These are phyloP conservation scores for Phania funesta DNA, from an alignment of 2,888 invertebrate genomes.

Conservation along the genomic window DNA sequence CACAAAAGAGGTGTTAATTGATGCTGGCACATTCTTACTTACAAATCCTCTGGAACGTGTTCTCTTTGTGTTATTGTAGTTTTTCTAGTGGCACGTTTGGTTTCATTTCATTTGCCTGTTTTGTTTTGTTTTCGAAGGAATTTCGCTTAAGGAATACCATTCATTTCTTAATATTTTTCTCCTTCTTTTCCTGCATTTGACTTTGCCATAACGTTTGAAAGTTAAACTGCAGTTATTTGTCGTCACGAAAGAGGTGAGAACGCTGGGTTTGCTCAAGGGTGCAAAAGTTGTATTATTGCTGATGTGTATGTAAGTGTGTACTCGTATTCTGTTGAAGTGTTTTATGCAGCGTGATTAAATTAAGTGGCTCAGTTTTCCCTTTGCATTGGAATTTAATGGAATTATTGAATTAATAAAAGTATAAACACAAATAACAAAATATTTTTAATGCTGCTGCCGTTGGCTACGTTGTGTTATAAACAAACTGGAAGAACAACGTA, in stretches of 20 bases:
- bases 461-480: too few relatives aligned
- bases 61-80: slow-evolving; percentile 23
- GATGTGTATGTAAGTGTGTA: too few relatives aligned
- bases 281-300: slow-evolving; percentile 19
- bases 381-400: slow-evolving; percentile 35
- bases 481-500: too few relatives aligned
- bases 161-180: slow-evolving; percentile 3
- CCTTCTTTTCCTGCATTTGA: background rate
- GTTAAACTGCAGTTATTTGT: slow-evolving; percentile 33
- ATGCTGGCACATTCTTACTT: too few relatives aligned
- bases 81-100: slow-evolving; percentile 46
- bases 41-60: slow-evolving; percentile 42
- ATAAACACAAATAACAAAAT: slow-evolving; percentile 25
- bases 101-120: slow-evolving; percentile 42
- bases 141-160: slow-evolving; percentile 34
- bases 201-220: slow-evolving; percentile 29
- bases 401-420: slow-evolving; percentile 52
- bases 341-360: slow-evolving; percentile 38
- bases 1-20: slow-evolving; percentile 67
- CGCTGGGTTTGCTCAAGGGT: background rate
- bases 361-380: slow-evolving; percentile 26
- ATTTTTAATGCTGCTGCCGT: too few relatives aligned
- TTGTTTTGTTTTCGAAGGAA: slow-evolving; percentile 39
- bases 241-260: slow-evolving; percentile 21
- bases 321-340: slow-evolving; percentile 1